Percentiles rank a stretch among this genome's conserved stretches.
Evolutionary conservation across 1,140 invertebrate genomes (phyloP).

Genomic region (Orchestia grillus): DNA sequence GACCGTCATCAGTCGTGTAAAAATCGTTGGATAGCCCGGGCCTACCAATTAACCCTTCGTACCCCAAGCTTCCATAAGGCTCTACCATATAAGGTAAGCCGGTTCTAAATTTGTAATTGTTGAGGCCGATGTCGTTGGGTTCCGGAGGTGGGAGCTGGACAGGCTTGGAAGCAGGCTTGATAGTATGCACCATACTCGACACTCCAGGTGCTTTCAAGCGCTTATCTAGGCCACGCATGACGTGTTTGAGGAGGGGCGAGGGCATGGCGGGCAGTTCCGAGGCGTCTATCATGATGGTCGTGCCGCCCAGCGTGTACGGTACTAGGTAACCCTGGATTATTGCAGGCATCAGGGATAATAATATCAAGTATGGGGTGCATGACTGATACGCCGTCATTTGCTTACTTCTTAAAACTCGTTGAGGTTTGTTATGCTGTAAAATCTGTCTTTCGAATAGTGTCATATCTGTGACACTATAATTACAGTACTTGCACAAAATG

Average conservation of each 20-base stretch:
- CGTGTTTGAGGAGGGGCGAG: not conserved
- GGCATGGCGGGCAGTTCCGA: conserved; percentile 36
- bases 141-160: not conserved
- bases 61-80: not conserved
- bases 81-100: not conserved
- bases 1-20: conserved; percentile 5
- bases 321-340: not conserved
- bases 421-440: not conserved
- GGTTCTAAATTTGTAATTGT: not conserved
- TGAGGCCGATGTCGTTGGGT: not conserved
- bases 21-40: conserved; percentile 6
- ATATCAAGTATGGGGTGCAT: not conserved
- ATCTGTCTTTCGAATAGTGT: not conserved
- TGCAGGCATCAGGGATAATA: not conserved
- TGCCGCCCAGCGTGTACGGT: conserved; percentile 36
- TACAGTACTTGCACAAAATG: not conserved
- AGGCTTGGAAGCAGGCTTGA: not conserved
- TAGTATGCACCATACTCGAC: conserved; percentile 16
- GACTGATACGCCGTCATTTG: not conserved
- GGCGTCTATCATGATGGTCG: conserved; percentile 30
- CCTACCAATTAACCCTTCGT: not conserved
- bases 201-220: not conserved
- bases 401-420: not conserved
- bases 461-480: not conserved
- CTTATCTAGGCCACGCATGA: conserved; percentile 33